Base-by-base conservation (phyloP, 2,113 vertebrate species). In the Rostratula benghalensis region DNA sequence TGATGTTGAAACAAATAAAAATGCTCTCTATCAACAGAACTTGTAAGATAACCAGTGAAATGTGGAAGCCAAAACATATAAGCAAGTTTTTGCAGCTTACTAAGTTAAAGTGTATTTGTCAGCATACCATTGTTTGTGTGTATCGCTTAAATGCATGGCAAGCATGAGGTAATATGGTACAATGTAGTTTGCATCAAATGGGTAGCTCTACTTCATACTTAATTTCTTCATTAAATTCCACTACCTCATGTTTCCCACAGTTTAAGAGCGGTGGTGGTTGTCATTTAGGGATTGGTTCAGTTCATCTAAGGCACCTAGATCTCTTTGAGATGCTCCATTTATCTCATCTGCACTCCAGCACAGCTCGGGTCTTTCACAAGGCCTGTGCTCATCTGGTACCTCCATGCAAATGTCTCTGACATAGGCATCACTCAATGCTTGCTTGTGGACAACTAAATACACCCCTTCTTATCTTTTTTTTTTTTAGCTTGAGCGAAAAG, bases 391-490 rank as follows among this genome's bases (percentile, higher is more conserved):
- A 19, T 39, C 6, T n/a, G 14, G 20, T n/a, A 80, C 19, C 33
- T 84, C 21, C 28, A 22, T 41, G 31, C 10, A 71, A 74, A 64
- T 9, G 8, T 35, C 23, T 69, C 45, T 84, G 76, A 48, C 8
- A 1, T 13, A 70, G 25, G 14, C 1, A 0, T 35, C 41, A 25
- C 11, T 67, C 3, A 0, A 11, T 39, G 27, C 18, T 30, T 57
- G 5, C 56, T 8, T 33, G 24, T 8, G 5, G 25, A 71, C 31
- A 67, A 27, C 10, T 60, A 61, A 91, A 67, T 35, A 25, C 13
- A 82, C 10, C 6, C 33, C 10, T 53, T 51, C 23, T 33, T 27
- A 46, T 4, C 15, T 73, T 15, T 51, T 70, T 60, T 33, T 76
- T 65, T n/a, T 80, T 86, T 33, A 64, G 43, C 37, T n/a, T 41